Evolutionary conservation across 1,140 invertebrate species (phyloP).

Genomic region (Coelopa frigida): DNA sequence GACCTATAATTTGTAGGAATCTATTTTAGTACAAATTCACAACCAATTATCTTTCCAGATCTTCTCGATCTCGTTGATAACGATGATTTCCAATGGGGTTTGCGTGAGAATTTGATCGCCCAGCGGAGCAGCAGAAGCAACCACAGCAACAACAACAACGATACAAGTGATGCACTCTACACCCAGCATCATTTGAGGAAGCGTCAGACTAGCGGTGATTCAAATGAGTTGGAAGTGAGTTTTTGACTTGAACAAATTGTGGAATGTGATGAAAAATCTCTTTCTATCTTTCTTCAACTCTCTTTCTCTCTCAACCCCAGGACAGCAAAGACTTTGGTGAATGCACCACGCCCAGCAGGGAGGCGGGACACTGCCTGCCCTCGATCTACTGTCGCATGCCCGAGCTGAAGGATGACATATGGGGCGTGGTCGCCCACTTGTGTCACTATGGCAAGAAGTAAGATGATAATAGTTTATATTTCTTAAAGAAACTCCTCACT

Average conservation of each 20-base stretch:
- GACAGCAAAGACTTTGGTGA: conserved; percentile 50
- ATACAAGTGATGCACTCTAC: conserved; percentile 6
- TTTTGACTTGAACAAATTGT: too few relatives aligned
- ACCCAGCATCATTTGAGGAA: conserved; percentile 21
- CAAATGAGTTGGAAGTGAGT: conserved; percentile 22
- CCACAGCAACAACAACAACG: conserved; percentile 1
- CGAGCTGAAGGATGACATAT: conserved; percentile 50
- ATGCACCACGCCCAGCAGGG: conserved; percentile 55
- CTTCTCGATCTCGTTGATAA: conserved; percentile 34
- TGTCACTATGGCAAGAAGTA: conserved; percentile 60
- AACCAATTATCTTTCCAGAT: conserved; percentile 21
- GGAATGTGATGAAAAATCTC: too few relatives aligned
- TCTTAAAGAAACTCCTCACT: too few relatives aligned
- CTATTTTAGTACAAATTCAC: too few relatives aligned
- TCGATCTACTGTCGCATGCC: conserved; percentile 56
- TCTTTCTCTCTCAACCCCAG: conserved; percentile 14
- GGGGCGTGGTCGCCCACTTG: conserved; percentile 55
- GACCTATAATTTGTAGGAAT: too few relatives aligned
- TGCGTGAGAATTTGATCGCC: conserved; percentile 19
- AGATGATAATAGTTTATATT: too few relatives aligned
- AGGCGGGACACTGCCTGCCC: conserved; percentile 57
- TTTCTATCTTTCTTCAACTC: neutral
- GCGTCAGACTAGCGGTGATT: conserved; percentile 19
- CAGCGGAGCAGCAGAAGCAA: conserved; percentile 1
- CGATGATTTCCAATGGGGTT: conserved; percentile 37